These are phyloP conservation scores for Linepithema humile DNA, from an alignment of 1,140 invertebrate genomes.

Conservation along the genomic window DNA sequence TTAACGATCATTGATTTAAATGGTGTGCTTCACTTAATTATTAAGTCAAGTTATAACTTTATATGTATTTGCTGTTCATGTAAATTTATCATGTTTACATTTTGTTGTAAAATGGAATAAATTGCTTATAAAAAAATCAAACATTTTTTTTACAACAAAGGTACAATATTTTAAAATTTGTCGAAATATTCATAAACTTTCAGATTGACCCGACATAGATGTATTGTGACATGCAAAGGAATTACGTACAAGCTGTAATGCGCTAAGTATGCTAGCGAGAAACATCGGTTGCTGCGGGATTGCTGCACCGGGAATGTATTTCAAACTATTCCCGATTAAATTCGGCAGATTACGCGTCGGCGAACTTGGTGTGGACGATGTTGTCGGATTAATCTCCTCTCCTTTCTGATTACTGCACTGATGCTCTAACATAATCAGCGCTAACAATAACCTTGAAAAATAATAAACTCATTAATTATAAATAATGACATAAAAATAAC, in stretches of 20 bases:
- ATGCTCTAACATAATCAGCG: slow-evolving; percentile 92
- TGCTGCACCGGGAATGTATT: slow-evolving; percentile 87
- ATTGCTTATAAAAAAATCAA: not conserved
- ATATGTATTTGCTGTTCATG: not conserved
- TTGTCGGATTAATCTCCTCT: slow-evolving; percentile 79
- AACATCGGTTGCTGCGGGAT: slow-evolving; percentile 95
- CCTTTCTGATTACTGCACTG: slow-evolving; percentile 86
- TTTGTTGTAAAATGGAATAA: not conserved
- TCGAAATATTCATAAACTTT: not conserved
- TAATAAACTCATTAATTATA: slow-evolving; percentile 30
- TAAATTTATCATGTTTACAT: not conserved
- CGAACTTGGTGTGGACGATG: slow-evolving; percentile 73
- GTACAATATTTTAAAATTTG: no score
- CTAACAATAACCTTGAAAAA: slow-evolving; percentile 86
- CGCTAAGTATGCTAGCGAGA: slow-evolving; percentile 91
- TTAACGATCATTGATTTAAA: not conserved
- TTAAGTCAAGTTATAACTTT: not conserved
- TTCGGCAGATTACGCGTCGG: slow-evolving; percentile 75
- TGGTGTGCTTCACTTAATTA: not conserved
- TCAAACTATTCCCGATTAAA: slow-evolving; percentile 84
- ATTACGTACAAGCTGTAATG: slow-evolving; percentile 86
- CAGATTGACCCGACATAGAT: not conserved
- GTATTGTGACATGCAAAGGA: not conserved
- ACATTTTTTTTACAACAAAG: no score
- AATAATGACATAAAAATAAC: not conserved